phyloP scores from a whole-genome alignment of 2,797 vertebrate species.

The Coregonus ussuriensis region DNA sequence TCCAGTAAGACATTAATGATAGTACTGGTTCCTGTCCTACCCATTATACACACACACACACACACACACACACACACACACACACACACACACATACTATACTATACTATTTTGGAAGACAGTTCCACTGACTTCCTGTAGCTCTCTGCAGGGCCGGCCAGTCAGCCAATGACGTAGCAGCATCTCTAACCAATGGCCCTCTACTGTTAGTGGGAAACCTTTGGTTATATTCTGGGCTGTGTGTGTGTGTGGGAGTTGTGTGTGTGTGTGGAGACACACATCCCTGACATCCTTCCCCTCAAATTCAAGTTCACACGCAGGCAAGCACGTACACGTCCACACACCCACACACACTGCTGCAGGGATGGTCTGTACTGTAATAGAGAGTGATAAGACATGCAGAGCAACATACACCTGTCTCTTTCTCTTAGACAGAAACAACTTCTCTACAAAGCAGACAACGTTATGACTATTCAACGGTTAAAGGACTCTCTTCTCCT shows the following conservation, averaged over 20 bases:
- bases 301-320: not conserved
- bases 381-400: not conserved
- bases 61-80: not conserved
- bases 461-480: not conserved
- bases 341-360: not conserved
- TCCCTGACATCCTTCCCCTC: too few relatives aligned
- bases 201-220: not conserved
- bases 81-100: not conserved
- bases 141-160: not conserved
- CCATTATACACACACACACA: not conserved
- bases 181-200: not conserved
- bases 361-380: not conserved
- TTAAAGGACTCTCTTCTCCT: not conserved
- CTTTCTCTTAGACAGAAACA: not conserved
- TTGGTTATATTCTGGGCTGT: not conserved
- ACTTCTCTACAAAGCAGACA: not conserved
- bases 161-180: slow-evolving; percentile 7
- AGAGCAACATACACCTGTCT: not conserved
- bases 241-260: slow-evolving; percentile 11
- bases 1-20: too few relatives aligned
- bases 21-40: too few relatives aligned
- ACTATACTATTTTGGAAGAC: not conserved
- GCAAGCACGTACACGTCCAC: not conserved
- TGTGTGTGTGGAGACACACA: too few relatives aligned
- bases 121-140: not conserved